phyloP scores from a whole-genome alignment of 2,113 vertebrate genomes.

The Oriolus oriolus region DNA sequence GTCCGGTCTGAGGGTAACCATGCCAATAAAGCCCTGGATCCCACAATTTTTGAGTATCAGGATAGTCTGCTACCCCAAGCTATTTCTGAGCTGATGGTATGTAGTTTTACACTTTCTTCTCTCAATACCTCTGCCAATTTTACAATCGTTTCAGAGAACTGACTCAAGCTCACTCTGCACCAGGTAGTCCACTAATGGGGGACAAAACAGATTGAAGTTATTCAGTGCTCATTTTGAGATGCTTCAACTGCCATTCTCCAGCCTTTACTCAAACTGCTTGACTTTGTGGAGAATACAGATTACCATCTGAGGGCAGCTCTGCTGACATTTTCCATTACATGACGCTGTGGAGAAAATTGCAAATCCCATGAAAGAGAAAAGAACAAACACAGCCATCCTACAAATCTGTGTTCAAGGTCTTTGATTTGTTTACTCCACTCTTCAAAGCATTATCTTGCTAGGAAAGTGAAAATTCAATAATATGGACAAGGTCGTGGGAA shows the following conservation, averaged over 20 bases:
- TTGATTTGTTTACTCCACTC: constrained; percentile 2
- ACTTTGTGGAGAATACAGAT: constrained; percentile 41
- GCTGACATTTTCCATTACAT: constrained; percentile 41
- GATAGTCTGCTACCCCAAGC: background rate
- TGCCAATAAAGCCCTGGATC: background rate
- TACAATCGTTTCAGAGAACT: background rate
- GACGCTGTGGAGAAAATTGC: constrained; percentile 5
- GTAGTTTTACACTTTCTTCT: background rate
- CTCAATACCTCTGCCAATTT: background rate
- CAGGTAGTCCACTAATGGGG: constrained; percentile 13
- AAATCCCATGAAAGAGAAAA: background rate
- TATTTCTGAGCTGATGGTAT: background rate
- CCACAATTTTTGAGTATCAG: background rate
- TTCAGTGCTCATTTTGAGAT: background rate
- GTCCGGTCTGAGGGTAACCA: background rate
- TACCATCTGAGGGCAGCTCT: constrained; percentile 47
- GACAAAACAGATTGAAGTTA: constrained; percentile 14
- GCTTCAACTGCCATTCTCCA: constrained; percentile 1
- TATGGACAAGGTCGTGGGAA: constrained; percentile 12
- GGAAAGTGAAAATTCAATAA: constrained; percentile 35
- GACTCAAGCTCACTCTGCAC: background rate
- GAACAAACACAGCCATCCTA: background rate
- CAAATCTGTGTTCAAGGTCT: constrained; percentile 4
- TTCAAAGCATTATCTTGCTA: constrained; percentile 1
- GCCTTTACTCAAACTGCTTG: background rate